These are phyloP conservation scores for Chondrilla cf. caribensis DNA, from an alignment of 37 sponge, comb jelly and placozoan species.

Conservation along the genomic window DNA sequence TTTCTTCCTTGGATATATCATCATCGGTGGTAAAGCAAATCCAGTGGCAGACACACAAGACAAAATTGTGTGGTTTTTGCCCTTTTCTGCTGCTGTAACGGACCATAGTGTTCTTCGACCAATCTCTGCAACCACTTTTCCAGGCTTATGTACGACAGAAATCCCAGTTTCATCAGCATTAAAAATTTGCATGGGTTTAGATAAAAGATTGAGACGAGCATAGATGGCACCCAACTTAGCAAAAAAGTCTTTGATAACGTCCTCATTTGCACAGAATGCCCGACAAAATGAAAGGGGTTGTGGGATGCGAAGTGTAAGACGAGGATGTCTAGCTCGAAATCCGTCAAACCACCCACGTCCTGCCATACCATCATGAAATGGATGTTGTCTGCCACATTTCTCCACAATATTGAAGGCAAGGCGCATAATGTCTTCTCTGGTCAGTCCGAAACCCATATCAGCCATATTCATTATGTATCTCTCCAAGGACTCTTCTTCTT, in stretches of 20 bases:
- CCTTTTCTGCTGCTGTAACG: no score
- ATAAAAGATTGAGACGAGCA: constrained; percentile 45
- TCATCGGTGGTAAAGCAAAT: no score
- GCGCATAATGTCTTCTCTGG: constrained; percentile 41
- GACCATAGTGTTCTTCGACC: no score
- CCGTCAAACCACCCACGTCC: constrained; percentile 58
- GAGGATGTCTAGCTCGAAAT: constrained; percentile 17
- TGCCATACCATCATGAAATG: constrained; percentile 36
- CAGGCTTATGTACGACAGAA: constrained; percentile 41
- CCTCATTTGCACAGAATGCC: constrained; percentile 33
- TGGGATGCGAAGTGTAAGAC: constrained; percentile 25
- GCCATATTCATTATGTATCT: constrained; percentile 45
- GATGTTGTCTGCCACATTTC: constrained; percentile 20
- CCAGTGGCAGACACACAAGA: no score
- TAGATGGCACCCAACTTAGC: constrained; percentile 43
- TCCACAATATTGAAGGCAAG: constrained; percentile 42
- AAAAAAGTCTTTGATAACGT: constrained; percentile 42
- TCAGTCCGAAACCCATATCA: constrained; percentile 50
- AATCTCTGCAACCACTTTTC: constrained; percentile 48
- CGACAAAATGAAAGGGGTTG: constrained; percentile 49
- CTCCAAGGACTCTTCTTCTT: constrained; percentile 34
- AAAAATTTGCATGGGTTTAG: constrained; percentile 64
- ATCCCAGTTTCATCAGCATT: constrained; percentile 54
- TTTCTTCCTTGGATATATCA: no score
- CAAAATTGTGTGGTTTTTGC: no score